Evolutionary conservation across 2,797 vertebrate species (phyloP).

Genomic region (Danio jaintianensis): DNA sequence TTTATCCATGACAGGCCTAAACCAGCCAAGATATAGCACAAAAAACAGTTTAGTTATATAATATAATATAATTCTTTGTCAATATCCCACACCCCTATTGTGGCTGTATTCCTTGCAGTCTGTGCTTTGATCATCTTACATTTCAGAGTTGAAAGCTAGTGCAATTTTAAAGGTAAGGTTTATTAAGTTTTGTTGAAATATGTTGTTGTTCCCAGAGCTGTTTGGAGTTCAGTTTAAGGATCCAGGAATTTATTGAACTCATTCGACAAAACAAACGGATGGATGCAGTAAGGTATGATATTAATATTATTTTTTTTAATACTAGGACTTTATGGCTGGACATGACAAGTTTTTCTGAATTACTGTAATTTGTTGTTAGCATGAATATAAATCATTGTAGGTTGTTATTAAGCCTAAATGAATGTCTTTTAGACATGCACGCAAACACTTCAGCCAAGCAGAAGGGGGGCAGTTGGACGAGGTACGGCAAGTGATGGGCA

Average conservation of each 20-base stretch:
- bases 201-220: slow-evolving; percentile 87
- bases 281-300: slow-evolving; percentile 93
- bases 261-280: slow-evolving; percentile 99
- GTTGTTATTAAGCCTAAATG: neutral
- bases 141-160: neutral
- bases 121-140: neutral
- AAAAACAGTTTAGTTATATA: too few relatives aligned
- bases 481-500: slow-evolving; percentile 98
- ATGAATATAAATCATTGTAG: neutral
- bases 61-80: too few relatives aligned
- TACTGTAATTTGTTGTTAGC: neutral
- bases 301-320: too few relatives aligned
- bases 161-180: neutral
- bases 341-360: neutral
- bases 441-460: slow-evolving; percentile 98
- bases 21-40: too few relatives aligned
- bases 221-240: slow-evolving; percentile 98
- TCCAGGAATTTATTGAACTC: slow-evolving; percentile 99
- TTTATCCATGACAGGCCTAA: too few relatives aligned
- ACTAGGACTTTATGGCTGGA: neutral
- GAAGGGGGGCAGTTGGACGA: slow-evolving; percentile 98
- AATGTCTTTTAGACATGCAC: slow-evolving; percentile 86
- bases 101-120: neutral
- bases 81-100: neutral
- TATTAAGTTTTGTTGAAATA: slow-evolving; percentile 4